A percentile compares a stretch with the other conserved stretches of the same genome.
Evolutionary conservation across 2,888 invertebrate species (phyloP).

Genomic region (Eumerus sabulonum): DNA sequence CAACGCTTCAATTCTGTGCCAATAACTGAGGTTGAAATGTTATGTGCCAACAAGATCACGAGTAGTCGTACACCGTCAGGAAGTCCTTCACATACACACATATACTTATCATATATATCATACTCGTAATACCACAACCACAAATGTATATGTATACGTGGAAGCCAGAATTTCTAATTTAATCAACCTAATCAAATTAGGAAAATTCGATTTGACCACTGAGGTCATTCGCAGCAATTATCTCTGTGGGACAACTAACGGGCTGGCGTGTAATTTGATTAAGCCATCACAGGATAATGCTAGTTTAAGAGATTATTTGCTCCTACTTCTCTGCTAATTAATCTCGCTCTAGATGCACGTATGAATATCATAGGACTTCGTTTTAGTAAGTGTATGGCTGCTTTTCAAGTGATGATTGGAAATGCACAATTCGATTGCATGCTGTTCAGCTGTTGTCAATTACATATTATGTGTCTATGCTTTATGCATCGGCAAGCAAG

Average conservation of each 20-base stretch:
- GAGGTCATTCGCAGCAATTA: conserved; percentile 61
- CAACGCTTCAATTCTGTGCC: conserved; percentile 53
- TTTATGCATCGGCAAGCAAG: no score
- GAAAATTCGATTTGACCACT: conserved; percentile 55
- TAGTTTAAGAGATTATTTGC: conserved; percentile 29
- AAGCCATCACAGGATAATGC: conserved; percentile 40
- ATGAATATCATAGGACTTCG: no score
- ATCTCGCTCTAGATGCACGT: neutral
- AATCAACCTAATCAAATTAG: conserved; percentile 64
- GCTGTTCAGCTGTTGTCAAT: no score
- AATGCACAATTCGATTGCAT: no score
- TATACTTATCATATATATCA: no score
- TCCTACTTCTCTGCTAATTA: conserved; percentile 39
- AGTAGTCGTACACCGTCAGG: conserved; percentile 16
- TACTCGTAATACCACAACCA: conserved; percentile 19
- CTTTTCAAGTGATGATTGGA: no score
- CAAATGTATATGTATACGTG: conserved; percentile 11
- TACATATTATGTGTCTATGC: no score
- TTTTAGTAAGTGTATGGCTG: no score
- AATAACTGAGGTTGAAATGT: conserved; percentile 48
- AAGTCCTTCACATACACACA: conserved; percentile 7
- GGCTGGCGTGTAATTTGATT: conserved; percentile 55
- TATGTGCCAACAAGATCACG: conserved; percentile 26
- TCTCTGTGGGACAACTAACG: conserved; percentile 40
- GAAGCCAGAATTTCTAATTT: conserved; percentile 44